Conservation (phyloP, 2,113 vertebrate genomes). For the Neopipo cinnamomea region DNA sequence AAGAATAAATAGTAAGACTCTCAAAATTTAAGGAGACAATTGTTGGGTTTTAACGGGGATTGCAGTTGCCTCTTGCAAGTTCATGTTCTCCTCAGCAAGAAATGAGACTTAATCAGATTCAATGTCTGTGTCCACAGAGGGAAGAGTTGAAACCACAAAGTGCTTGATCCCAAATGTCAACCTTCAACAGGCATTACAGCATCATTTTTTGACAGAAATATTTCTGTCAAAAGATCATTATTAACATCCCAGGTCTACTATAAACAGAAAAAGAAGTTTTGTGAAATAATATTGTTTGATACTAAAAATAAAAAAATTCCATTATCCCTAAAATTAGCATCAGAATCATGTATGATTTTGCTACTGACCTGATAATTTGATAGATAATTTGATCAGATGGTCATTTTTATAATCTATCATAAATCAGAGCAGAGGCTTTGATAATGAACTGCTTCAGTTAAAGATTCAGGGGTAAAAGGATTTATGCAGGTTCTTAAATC, state of each 20-base stretch:
- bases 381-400: background rate
- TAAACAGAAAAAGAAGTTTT: background rate
- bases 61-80: background rate
- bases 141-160: background rate
- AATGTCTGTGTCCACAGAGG: background rate
- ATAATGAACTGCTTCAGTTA: background rate
- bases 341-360: background rate
- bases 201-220: background rate
- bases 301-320: background rate
- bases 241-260: background rate
- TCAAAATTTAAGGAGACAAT: background rate
- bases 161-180: background rate
- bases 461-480: background rate
- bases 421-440: background rate
- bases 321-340: background rate
- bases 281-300: background rate
- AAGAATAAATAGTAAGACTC: background rate
- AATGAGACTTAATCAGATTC: background rate
- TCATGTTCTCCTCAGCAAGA: background rate
- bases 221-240: background rate
- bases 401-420: background rate
- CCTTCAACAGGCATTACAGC: background rate
- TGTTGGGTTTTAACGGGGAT: background rate
- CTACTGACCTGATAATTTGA: background rate
- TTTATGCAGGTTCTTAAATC: background rate